Conservation (phyloP, 2,888 invertebrate genomes). For the Acleris emargana region DNA sequence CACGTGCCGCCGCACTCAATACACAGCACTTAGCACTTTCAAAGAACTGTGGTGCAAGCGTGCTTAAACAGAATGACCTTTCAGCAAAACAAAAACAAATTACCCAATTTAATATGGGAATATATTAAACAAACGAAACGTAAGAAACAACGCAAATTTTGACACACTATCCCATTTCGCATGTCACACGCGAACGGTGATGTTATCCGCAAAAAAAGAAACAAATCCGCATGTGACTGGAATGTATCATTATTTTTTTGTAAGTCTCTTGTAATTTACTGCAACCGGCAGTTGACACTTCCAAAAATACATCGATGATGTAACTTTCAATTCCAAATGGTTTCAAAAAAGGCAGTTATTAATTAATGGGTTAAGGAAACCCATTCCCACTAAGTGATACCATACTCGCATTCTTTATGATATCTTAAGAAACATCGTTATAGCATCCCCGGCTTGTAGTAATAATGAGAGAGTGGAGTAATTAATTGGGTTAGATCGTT, state of each 20-base stretch:
- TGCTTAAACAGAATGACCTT: conserved; percentile 15
- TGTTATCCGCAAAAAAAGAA: conserved; percentile 26
- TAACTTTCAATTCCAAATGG: too few species aligned
- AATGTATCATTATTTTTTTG: background rate
- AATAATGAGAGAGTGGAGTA: background rate
- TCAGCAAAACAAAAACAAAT: background rate
- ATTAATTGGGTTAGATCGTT: too few species aligned
- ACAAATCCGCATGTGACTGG: background rate
- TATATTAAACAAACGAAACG: conserved; percentile 12
- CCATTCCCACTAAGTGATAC: too few species aligned
- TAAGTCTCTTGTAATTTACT: too few species aligned
- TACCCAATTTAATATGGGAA: background rate
- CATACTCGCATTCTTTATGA: too few species aligned
- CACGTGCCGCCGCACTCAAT: conserved; percentile 7
- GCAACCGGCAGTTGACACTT: too few species aligned
- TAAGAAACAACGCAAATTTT: conserved; percentile 21
- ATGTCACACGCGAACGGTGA: conserved; percentile 14
- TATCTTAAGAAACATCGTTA: background rate
- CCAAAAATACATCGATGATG: too few species aligned
- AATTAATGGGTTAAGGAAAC: too few species aligned
- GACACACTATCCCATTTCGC: conserved; percentile 29
- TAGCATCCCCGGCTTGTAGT: background rate
- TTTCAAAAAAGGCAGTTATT: too few species aligned
- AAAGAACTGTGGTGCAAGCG: conserved; percentile 16
- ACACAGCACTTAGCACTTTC: conserved; percentile 10